Conservation (phyloP, 2,797 vertebrate species). For the Perdix hodgsoniae region DNA sequence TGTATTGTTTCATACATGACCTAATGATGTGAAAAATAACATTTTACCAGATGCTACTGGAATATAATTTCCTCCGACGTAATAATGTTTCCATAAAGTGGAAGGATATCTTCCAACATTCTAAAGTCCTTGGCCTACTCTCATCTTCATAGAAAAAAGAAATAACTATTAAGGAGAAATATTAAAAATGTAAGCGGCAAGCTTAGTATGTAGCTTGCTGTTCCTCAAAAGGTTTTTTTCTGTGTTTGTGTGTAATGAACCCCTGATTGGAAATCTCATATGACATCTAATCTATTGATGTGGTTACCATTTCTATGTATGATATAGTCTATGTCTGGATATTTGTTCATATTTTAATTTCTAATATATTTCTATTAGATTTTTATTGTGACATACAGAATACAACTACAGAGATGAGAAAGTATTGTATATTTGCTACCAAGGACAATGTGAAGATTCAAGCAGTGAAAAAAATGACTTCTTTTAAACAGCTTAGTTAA, state of each 20-base stretch:
- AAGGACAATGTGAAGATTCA: slow-evolving; percentile 25
- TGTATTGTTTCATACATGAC: not conserved
- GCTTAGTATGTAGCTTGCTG: not conserved
- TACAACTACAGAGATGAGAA: not conserved
- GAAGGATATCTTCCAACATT: not conserved
- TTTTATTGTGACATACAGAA: not conserved
- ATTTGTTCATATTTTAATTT: not conserved
- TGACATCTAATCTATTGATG: not conserved
- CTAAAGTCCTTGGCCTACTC: not conserved
- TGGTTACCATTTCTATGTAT: not conserved
- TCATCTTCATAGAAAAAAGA: not conserved
- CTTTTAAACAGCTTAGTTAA: not conserved
- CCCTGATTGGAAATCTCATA: not conserved
- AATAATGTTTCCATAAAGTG: not conserved
- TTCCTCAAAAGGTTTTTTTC: not conserved
- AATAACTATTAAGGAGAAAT: not conserved
- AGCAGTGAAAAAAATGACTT: not conserved
- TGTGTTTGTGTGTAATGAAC: not conserved
- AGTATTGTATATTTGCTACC: not conserved
- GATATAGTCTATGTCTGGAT: not conserved
- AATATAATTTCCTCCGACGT: not conserved
- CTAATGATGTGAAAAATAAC: slow-evolving; percentile 2
- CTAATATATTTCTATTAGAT: not conserved
- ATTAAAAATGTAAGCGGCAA: not conserved
- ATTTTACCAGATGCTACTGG: not conserved